Evolutionary conservation across 2,113 vertebrate genomes (phyloP).

Genomic region (Alces alces): DNA sequence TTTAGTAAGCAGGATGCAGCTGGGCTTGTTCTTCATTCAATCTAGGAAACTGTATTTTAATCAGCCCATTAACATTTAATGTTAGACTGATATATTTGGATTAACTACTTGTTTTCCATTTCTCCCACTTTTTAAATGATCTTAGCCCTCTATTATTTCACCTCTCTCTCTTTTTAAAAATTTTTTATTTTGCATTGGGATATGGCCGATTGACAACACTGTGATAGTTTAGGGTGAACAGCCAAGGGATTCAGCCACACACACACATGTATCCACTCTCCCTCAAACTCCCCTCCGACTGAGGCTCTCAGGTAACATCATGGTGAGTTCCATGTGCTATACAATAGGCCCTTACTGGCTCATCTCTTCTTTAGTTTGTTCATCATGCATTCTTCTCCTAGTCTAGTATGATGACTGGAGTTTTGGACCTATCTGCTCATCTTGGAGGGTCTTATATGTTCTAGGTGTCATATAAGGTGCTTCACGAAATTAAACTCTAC

Average conservation of each 20-base stretch:
- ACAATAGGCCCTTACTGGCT: not conserved
- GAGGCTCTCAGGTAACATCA: not conserved
- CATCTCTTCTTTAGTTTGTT: not conserved
- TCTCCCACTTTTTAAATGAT: not conserved
- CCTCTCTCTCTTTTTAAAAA: not conserved
- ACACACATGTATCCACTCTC: not conserved
- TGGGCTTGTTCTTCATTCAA: not conserved
- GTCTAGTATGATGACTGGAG: not conserved
- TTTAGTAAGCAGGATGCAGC: not conserved
- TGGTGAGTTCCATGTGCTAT: not conserved
- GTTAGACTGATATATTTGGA: not conserved
- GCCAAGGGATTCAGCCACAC: not conserved
- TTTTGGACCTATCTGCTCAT: not conserved
- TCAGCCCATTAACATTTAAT: not conserved
- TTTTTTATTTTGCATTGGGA: not conserved
- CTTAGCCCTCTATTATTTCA: not conserved
- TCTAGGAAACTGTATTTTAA: not conserved
- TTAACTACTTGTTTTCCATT: not conserved
- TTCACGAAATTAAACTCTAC: not conserved
- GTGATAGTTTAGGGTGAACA: not conserved
- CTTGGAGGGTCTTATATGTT: not conserved
- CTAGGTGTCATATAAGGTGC: not conserved
- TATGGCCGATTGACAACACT: not conserved
- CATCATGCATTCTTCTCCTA: not conserved
- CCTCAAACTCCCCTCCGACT: not conserved